A percentile compares a stretch with the other conserved stretches of the same genome.
Conservation (phyloP, 2,113 vertebrate species). For the Oncorhynchus kisutch region DNA sequence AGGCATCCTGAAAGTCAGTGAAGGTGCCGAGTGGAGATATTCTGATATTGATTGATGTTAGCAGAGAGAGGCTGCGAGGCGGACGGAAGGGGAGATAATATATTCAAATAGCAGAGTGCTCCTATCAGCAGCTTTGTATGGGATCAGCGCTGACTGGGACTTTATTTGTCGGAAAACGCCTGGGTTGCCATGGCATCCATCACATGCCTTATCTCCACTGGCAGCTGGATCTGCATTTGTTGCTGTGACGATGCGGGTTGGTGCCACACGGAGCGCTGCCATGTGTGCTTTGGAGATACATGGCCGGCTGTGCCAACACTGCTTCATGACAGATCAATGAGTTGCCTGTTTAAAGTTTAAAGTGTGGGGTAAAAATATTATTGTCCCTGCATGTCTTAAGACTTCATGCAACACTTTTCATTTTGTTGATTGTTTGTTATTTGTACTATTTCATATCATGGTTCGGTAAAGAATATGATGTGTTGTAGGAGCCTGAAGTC, state of each 20-base stretch:
- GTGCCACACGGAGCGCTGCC: not conserved
- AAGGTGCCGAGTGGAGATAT: slow-evolving; percentile 1
- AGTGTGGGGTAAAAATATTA: not conserved
- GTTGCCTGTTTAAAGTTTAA: slow-evolving; percentile 14
- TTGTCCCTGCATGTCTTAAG: not conserved
- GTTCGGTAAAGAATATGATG: not conserved
- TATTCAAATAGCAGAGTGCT: not conserved
- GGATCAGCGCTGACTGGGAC: not conserved
- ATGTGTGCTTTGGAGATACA: slow-evolving; percentile 12
- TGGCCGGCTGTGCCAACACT: not conserved
- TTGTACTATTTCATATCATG: not conserved
- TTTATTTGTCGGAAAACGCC: not conserved
- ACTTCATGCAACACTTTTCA: slow-evolving; percentile 5
- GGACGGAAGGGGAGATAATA: not conserved
- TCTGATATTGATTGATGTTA: slow-evolving; percentile 1
- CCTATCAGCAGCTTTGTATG: slow-evolving; percentile 3
- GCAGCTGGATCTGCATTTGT: slow-evolving; percentile 11
- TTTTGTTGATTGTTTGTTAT: not conserved
- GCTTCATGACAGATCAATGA: slow-evolving; percentile 20
- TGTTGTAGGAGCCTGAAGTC: not conserved
- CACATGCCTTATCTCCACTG: slow-evolving; percentile 20
- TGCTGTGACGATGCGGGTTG: not conserved
- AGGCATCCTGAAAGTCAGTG: not conserved
- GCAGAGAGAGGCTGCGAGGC: not conserved
- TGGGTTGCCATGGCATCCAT: slow-evolving; percentile 11